Conservation (phyloP, 2,888 invertebrate genomes). For the Doris montereyensis region DNA sequence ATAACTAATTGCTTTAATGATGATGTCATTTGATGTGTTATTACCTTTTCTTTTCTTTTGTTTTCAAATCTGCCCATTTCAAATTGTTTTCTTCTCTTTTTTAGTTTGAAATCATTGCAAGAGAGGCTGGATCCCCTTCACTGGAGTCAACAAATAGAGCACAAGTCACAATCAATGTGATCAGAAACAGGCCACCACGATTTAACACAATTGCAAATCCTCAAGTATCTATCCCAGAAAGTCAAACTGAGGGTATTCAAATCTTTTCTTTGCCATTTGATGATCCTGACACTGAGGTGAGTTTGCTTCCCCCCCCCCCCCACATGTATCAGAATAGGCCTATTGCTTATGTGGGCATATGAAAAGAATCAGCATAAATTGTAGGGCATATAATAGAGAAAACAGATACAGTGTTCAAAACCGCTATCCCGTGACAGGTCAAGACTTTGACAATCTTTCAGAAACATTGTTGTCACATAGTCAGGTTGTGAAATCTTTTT, state of each 20-base stretch:
- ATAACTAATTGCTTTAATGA: no score
- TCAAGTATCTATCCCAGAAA: conserved; percentile 14
- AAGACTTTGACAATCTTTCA: no score
- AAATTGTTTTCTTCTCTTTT: conserved; percentile 17
- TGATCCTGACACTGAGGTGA: conserved; percentile 42
- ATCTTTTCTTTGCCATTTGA: conserved; percentile 31
- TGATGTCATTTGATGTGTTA: not conserved
- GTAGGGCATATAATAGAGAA: no score
- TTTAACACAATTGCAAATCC: conserved; percentile 49
- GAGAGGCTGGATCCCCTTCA: conserved; percentile 49
- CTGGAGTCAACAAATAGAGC: conserved; percentile 42
- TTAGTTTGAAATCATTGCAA: conserved; percentile 46
- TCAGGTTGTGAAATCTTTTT: no score
- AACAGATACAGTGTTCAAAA: no score
- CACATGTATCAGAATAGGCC: no score
- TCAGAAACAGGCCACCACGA: conserved; percentile 57
- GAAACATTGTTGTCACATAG: no score
- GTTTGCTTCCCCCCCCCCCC: no score
- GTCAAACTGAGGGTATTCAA: conserved; percentile 7
- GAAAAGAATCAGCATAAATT: no score
- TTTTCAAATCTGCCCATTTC: not conserved
- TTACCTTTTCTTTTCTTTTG: not conserved
- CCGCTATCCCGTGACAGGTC: no score
- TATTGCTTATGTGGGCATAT: no score
- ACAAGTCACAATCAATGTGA: conserved; percentile 53